Evolutionary conservation across 2,113 vertebrate genomes (phyloP).

Genomic region (Barnardius zonarius): DNA sequence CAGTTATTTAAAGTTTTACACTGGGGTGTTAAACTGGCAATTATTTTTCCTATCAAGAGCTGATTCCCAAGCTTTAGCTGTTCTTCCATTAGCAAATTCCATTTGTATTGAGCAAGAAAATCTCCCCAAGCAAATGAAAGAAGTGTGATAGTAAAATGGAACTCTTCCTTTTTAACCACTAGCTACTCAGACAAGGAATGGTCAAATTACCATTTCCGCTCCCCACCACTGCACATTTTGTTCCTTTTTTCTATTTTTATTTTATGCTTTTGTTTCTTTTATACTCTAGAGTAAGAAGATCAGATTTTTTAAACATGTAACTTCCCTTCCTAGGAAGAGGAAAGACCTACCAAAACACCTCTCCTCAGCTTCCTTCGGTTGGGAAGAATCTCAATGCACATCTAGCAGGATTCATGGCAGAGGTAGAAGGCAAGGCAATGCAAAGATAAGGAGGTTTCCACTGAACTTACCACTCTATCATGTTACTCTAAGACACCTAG

Average conservation of each 20-base stretch:
- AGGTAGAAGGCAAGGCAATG: slow-evolving; percentile 73
- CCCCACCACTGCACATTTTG: background rate
- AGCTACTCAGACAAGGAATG: background rate
- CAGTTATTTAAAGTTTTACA: background rate
- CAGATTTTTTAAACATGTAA: background rate
- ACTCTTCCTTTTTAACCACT: background rate
- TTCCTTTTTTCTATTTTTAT: background rate
- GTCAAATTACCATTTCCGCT: background rate
- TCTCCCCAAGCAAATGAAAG: slow-evolving; percentile 5
- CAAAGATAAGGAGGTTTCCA: slow-evolving; percentile 53
- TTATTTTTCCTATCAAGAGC: background rate
- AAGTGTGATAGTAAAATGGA: slow-evolving; percentile 18
- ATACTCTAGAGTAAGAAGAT: slow-evolving; percentile 3
- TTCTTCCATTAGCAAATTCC: slow-evolving; percentile 35
- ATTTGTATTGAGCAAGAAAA: slow-evolving; percentile 16
- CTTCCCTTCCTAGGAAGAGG: background rate
- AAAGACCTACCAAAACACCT: background rate
- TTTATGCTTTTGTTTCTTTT: background rate
- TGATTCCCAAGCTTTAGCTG: slow-evolving; percentile 3
- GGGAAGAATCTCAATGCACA: background rate
- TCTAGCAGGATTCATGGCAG: slow-evolving; percentile 29
- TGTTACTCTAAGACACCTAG: slow-evolving; percentile 66
- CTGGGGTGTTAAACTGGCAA: background rate
- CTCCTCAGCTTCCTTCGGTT: background rate
- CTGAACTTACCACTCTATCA: slow-evolving; percentile 53